Evolutionary conservation across 2,888 invertebrate species (phyloP).

Genomic region (Mesorhabditis spiculigera): DNA sequence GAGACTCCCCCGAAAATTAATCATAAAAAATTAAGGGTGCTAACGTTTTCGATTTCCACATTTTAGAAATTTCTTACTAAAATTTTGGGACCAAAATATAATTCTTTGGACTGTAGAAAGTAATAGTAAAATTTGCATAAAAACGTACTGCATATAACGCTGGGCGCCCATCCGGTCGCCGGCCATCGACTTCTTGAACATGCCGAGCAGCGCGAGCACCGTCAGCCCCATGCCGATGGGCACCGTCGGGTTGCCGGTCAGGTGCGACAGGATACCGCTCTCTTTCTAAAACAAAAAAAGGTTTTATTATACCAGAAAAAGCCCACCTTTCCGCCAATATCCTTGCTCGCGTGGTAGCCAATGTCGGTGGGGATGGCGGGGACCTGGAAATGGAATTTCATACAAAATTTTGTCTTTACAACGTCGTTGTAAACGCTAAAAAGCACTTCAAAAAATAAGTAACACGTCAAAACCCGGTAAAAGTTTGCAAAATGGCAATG

Average conservation of each 20-base stretch:
- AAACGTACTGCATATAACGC: constrained; percentile 47
- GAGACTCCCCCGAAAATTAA: no score
- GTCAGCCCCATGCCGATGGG: constrained; percentile 51
- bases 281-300: constrained; percentile 14
- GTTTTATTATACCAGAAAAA: neutral
- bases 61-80: no score
- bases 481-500: no score
- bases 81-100: no score
- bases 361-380: constrained; percentile 50
- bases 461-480: no score
- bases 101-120: no score
- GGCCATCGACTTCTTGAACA: constrained; percentile 43
- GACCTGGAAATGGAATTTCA: constrained; percentile 29
- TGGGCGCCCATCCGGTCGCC: constrained; percentile 51
- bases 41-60: no score
- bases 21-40: no score
- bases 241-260: constrained; percentile 42
- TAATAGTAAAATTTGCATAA: no score
- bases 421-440: no score
- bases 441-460: no score
- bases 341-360: constrained; percentile 39
- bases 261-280: constrained; percentile 19
- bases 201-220: constrained; percentile 45
- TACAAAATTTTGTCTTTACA: no score
- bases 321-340: constrained; percentile 13